Evolutionary conservation across 2,113 vertebrate genomes (phyloP).

Genomic region (Marmota flaviventris): DNA sequence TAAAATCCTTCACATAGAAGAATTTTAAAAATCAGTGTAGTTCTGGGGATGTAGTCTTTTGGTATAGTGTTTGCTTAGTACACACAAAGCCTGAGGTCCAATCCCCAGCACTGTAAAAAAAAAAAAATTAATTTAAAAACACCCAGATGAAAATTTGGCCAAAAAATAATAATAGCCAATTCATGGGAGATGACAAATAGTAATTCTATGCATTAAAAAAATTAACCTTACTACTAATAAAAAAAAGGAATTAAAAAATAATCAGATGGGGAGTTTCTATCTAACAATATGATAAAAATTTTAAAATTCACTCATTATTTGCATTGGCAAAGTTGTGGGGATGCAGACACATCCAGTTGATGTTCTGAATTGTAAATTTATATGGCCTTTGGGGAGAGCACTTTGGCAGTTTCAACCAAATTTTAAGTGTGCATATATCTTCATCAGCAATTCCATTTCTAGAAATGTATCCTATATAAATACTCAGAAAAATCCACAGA

Average conservation of each 20-base stretch:
- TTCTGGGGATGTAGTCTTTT: not conserved
- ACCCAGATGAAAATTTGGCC: no score
- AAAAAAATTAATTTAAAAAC: not conserved
- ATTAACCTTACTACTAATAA: slow-evolving; percentile 24
- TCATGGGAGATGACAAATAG: not conserved
- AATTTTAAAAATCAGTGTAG: not conserved
- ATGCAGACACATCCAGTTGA: slow-evolving; percentile 21
- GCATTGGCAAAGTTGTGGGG: not conserved
- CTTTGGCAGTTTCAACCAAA: not conserved
- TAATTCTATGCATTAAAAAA: not conserved
- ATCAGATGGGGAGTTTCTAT: not conserved
- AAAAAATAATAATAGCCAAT: not conserved
- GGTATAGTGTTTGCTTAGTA: not conserved
- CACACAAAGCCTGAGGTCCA: not conserved
- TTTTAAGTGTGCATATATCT: slow-evolving; percentile 56
- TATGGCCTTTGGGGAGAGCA: not conserved
- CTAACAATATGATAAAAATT: slow-evolving; percentile 2
- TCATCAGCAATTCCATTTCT: slow-evolving; percentile 47
- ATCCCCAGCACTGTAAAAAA: not conserved
- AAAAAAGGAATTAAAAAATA: slow-evolving; percentile 29
- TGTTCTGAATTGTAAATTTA: slow-evolving; percentile 52
- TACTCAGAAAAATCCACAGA: not conserved
- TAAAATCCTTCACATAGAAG: not conserved
- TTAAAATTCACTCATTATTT: slow-evolving; percentile 8
- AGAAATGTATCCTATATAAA: slow-evolving; percentile 15